Conservation (phyloP, 1,140 invertebrate species). For the Aphaenogaster ashmeadi region DNA sequence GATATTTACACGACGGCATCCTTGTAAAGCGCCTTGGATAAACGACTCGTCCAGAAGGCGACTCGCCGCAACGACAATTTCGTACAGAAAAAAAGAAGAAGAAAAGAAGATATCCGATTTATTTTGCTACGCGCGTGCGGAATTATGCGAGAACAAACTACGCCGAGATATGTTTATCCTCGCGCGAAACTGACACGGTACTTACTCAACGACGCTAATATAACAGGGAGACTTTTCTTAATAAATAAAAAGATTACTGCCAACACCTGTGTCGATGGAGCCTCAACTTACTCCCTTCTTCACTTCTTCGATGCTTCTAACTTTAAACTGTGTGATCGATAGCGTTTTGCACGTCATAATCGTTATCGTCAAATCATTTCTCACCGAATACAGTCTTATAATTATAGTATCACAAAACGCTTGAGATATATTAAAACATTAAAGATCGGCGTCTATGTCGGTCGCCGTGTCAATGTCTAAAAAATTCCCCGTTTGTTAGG, state of each 20-base stretch:
- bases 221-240: constrained; percentile 62
- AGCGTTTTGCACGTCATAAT: neutral
- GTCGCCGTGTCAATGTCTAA: neutral
- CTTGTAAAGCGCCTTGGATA: constrained; percentile 64
- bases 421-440: neutral
- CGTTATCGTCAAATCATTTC: neutral
- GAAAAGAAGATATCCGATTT: constrained; percentile 46
- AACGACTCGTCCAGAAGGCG: constrained; percentile 54
- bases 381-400: neutral
- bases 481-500: neutral
- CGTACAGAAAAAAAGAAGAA: constrained; percentile 4
- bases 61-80: constrained; percentile 59
- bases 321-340: constrained; percentile 12
- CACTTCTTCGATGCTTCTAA: neutral
- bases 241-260: constrained; percentile 65
- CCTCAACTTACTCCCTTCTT: neutral
- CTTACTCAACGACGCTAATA: constrained; percentile 63
- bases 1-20: constrained; percentile 50
- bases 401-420: neutral
- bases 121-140: constrained; percentile 64
- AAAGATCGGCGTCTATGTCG: neutral
- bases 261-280: constrained; percentile 22
- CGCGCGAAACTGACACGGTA: constrained; percentile 62
- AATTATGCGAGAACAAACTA: constrained; percentile 48
- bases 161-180: constrained; percentile 61